Evolutionary conservation across 2,113 vertebrate genomes (phyloP).

Genomic region (Etia nguti): DNA sequence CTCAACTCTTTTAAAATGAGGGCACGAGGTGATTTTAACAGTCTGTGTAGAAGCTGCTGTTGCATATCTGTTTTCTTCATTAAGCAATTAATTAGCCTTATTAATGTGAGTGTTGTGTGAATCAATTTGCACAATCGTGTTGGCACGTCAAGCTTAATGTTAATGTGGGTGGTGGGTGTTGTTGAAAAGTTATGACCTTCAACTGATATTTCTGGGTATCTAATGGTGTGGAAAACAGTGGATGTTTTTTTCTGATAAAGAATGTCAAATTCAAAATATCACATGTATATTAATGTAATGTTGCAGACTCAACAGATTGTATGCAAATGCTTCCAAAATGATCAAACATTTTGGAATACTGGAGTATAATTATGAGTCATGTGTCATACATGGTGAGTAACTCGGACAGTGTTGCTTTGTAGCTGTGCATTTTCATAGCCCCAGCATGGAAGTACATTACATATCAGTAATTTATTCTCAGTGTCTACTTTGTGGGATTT

Average conservation of each 20-base stretch:
- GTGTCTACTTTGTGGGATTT: not conserved
- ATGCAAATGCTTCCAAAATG: not conserved
- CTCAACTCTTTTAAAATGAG: not conserved
- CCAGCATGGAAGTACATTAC: not conserved
- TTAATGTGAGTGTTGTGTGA: not conserved
- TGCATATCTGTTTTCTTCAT: not conserved
- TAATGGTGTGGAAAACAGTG: not conserved
- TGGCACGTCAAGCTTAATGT: not conserved
- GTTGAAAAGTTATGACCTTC: not conserved
- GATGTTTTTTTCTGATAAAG: not conserved
- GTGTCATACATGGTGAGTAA: not conserved
- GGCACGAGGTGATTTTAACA: not conserved
- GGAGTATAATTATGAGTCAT: not conserved
- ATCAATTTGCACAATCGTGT: not conserved
- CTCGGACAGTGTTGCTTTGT: not conserved
- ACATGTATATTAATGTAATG: not conserved
- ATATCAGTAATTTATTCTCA: not conserved
- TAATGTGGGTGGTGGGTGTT: not conserved
- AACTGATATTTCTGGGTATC: not conserved
- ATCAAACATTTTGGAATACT: not conserved
- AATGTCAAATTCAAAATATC: not conserved
- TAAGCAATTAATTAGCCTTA: not conserved
- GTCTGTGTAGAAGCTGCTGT: not conserved
- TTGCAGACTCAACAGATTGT: not conserved
- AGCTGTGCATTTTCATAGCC: not conserved